Percentiles rank a stretch among this genome's conserved stretches.
Evolutionary conservation across 2,113 vertebrate genomes (phyloP).

Genomic region (Tinamus guttatus): DNA sequence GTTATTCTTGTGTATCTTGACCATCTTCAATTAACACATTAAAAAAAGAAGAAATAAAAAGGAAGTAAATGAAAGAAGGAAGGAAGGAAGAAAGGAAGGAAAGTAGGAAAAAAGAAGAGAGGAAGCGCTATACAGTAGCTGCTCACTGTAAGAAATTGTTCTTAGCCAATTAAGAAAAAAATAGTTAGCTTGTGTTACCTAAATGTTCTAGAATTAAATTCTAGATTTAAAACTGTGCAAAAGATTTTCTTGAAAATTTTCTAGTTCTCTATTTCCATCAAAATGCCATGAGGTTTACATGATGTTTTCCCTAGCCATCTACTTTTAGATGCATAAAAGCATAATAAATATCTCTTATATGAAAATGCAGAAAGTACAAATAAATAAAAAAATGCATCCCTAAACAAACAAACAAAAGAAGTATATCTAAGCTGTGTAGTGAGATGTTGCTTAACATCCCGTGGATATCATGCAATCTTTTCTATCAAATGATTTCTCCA

Average conservation of each 20-base stretch:
- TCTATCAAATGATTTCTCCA: neutral
- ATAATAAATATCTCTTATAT: neutral
- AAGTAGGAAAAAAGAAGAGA: neutral
- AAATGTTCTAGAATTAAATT: neutral
- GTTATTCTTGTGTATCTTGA: neutral
- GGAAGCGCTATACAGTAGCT: neutral
- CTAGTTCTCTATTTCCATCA: neutral
- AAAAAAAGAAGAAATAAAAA: neutral
- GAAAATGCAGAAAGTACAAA: neutral
- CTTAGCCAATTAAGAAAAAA: neutral
- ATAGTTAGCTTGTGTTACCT: neutral
- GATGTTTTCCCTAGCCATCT: neutral
- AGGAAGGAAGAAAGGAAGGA: neutral
- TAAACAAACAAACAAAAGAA: neutral
- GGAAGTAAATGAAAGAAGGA: neutral
- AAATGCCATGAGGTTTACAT: neutral
- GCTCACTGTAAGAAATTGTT: neutral
- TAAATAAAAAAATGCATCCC: fast-evolving
- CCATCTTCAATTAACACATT: neutral
- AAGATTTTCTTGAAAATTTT: neutral
- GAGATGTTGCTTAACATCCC: neutral
- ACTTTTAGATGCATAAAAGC: neutral
- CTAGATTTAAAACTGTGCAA: neutral
- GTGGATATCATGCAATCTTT: neutral
- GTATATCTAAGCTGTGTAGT: neutral